Evolutionary conservation across 2,113 vertebrate species (phyloP).

Genomic region (Symphodus melops): DNA sequence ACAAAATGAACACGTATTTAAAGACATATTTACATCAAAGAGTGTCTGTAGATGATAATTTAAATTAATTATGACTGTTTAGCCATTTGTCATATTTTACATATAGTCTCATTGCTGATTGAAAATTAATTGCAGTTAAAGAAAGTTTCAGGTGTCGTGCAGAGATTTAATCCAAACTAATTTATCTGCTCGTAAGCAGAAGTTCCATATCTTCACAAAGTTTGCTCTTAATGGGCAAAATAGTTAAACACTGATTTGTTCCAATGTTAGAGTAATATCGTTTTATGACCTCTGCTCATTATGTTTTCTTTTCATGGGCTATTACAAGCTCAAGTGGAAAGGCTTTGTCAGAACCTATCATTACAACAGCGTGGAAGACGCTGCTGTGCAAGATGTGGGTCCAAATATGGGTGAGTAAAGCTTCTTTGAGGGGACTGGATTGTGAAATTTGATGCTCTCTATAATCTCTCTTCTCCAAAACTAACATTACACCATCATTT

Average conservation of each 20-base stretch:
- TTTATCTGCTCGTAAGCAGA: background rate
- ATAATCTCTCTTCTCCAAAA: slow-evolving; percentile 41
- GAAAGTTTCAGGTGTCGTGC: no score
- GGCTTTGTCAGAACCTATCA: slow-evolving; percentile 27
- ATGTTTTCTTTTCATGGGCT: slow-evolving; percentile 18
- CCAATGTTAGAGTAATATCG: background rate
- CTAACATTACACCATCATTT: slow-evolving; percentile 62
- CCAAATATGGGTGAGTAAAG: slow-evolving; percentile 60
- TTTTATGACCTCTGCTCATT: slow-evolving; percentile 23
- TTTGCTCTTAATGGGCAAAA: background rate
- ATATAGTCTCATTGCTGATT: no score
- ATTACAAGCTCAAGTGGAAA: slow-evolving; percentile 4
- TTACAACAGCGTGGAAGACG: slow-evolving; percentile 23
- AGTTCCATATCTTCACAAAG: background rate
- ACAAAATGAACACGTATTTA: no score
- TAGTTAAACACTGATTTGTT: background rate
- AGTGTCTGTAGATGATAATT: no score
- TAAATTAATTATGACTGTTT: no score
- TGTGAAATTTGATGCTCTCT: slow-evolving; percentile 32
- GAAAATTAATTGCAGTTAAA: no score
- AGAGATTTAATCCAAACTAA: no score
- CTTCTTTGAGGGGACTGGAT: slow-evolving; percentile 23
- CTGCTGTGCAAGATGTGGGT: slow-evolving; percentile 34
- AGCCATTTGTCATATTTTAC: no score
- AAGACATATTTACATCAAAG: no score